Base-by-base conservation (phyloP, 2,113 vertebrate genomes). In the Hippocampus guttulatus region DNA sequence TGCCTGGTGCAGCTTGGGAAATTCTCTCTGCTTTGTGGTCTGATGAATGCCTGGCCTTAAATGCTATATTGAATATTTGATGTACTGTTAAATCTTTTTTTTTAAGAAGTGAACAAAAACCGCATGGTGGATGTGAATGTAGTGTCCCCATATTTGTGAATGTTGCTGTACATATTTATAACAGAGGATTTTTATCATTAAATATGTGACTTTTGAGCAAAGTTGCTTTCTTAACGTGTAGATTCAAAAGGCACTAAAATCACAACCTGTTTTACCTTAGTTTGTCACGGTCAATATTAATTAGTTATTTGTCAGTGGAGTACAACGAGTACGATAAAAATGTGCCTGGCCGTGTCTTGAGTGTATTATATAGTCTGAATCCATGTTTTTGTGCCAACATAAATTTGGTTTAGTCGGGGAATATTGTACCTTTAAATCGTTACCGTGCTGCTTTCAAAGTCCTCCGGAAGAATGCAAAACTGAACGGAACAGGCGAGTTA, bases 161-260 rank as follows among this genome's bases (percentile, higher is more conserved):
- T 88, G 85, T 6, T 64, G 76, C 61, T 90, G 84, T 89, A 85
- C 70, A 86, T 87, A 82, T 77, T 87, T 84, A 16, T 75, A 18
- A 80, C 52, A 68, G 16, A 81, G 51, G 43, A 38, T 88, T 76
- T 88, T 55, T 81, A 75, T 65, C 84, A 85, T 68, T 84, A 81
- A 87, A 88, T 60, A 54, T 43, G 0, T 49, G 15, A 20, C 63
- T 81, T 84, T 82, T 63, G 1, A 57, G 69, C 60, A 8, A 54
- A 3, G 58, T 9, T 68, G 12, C 8, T 43, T 64, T 49, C 18
- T 38, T 38, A 38, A 9, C 15, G 49, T 52, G 49, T 12, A 52
- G 18, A 52, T 20, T 52, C 49, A 20, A 14, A 2, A n/a, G 3
- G 1, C 3, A 9, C 2, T 55, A 9, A 21, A 52, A 1, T 16